These are phyloP conservation scores for Coluber constrictor DNA, from an alignment of 2,797 vertebrate genomes.

Conservation along the genomic window DNA sequence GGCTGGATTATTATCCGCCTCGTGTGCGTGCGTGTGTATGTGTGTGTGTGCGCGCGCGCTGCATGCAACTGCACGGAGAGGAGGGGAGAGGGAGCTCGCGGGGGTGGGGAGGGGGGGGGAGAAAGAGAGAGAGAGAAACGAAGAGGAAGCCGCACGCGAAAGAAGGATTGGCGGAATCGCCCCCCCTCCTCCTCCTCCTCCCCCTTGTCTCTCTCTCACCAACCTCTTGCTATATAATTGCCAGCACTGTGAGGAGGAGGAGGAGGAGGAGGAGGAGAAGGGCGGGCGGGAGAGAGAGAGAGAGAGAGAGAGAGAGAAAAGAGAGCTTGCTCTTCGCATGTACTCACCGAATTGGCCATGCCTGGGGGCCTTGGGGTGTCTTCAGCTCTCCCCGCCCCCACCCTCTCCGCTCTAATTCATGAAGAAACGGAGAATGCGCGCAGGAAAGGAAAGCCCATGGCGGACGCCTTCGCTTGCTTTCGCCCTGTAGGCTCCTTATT, in stretches of 20 bases:
- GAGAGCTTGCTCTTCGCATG: constrained; percentile 25
- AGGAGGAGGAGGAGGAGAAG: constrained; percentile 6
- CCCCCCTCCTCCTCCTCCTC: constrained; percentile 45
- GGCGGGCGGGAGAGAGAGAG: too few species aligned
- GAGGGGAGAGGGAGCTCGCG: not conserved
- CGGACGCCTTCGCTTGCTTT: constrained; percentile 79
- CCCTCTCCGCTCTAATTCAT: constrained; percentile 80
- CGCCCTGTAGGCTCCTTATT: not conserved
- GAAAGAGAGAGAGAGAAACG: not conserved
- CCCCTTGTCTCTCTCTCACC: constrained; percentile 38
- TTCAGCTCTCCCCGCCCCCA: constrained; percentile 65
- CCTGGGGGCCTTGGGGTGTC: constrained; percentile 76
- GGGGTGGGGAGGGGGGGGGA: not conserved
- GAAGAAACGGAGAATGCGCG: constrained; percentile 74
- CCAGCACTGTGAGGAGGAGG: constrained; percentile 25
- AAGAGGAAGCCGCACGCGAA: constrained; percentile 46
- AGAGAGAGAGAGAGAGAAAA: not conserved
- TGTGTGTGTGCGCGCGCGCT: constrained; percentile 48
- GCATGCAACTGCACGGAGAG: constrained; percentile 51
- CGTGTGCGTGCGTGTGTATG: constrained; percentile 29
- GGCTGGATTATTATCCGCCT: constrained; percentile 65
- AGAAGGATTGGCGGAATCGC: constrained; percentile 4
- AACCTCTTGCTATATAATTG: constrained; percentile 25
- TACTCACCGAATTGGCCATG: constrained; percentile 95
- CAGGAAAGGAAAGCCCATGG: constrained; percentile 69